Evolutionary conservation across 2,797 vertebrate genomes (phyloP).

Genomic region (Dryobates pubescens): DNA sequence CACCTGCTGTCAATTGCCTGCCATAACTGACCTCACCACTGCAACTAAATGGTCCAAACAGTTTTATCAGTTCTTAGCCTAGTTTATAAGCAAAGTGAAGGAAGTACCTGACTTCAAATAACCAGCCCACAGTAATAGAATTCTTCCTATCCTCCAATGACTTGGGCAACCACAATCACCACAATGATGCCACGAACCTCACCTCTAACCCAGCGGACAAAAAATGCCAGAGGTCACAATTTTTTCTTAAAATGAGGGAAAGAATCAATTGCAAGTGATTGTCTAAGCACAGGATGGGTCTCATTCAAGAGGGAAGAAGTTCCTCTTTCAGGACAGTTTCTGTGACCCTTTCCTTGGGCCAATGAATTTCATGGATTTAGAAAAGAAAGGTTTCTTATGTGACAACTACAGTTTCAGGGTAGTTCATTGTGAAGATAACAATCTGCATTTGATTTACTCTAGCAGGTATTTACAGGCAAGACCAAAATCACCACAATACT

Average conservation of each 20-base stretch:
- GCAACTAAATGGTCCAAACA: not conserved
- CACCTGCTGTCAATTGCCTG: not conserved
- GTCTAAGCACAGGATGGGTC: not conserved
- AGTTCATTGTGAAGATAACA: not conserved
- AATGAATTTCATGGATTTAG: not conserved
- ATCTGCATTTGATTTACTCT: not conserved
- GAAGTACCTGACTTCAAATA: not conserved
- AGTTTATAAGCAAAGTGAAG: not conserved
- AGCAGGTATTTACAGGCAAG: not conserved
- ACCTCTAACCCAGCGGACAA: not conserved
- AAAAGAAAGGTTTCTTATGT: not conserved
- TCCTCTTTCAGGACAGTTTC: not conserved
- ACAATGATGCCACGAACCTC: not conserved
- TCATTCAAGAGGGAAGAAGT: not conserved
- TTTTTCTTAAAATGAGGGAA: not conserved
- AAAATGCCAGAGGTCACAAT: not conserved
- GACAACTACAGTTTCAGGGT: not conserved
- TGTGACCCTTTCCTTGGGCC: not conserved
- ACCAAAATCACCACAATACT: not conserved
- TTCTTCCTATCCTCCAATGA: not conserved
- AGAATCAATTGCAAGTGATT: not conserved
- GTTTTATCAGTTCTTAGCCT: accelerated
- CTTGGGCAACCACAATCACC: not conserved
- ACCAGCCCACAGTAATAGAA: not conserved
- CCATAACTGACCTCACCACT: not conserved